These are phyloP conservation scores for Protomyctophum bolini DNA, from an alignment of 2,113 vertebrate genomes.

Conservation along the genomic window DNA sequence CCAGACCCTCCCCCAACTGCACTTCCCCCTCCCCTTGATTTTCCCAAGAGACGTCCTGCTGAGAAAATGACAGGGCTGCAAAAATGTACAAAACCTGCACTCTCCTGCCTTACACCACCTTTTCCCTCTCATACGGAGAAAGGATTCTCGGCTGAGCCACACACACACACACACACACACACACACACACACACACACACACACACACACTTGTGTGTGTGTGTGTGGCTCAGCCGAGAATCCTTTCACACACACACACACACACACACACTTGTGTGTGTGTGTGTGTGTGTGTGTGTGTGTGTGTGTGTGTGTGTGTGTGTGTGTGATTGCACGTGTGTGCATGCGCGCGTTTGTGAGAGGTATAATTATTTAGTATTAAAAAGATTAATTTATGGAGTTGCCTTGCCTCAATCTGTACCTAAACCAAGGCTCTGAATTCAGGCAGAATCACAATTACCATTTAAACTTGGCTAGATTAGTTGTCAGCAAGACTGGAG, in stretches of 20 bases:
- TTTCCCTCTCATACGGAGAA: constrained; percentile 43
- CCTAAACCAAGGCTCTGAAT: constrained; percentile 19
- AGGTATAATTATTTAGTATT: too few species aligned
- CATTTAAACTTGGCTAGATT: constrained; percentile 41
- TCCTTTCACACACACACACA: background rate
- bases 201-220: background rate
- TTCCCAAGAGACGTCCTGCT: constrained; percentile 77
- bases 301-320: too few species aligned
- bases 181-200: background rate
- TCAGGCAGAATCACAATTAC: constrained; percentile 24
- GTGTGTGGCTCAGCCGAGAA: background rate
- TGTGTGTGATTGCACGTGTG: constrained; percentile 66
- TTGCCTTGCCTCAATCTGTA: background rate
- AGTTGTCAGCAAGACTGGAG: constrained; percentile 56
- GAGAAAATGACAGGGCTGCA: constrained; percentile 77
- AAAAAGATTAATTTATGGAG: background rate
- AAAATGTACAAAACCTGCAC: constrained; percentile 75
- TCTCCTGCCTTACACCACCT: constrained; percentile 51
- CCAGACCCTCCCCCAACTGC: constrained; percentile 58
- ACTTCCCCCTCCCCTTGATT: constrained; percentile 64
- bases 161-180: background rate
- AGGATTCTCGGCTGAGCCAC: constrained; percentile 26
- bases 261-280: background rate
- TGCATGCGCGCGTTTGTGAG: constrained; percentile 8
- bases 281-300: too few species aligned